Evolutionary conservation across 2,888 invertebrate genomes (phyloP).

Genomic region (Drosophila emarginata): DNA sequence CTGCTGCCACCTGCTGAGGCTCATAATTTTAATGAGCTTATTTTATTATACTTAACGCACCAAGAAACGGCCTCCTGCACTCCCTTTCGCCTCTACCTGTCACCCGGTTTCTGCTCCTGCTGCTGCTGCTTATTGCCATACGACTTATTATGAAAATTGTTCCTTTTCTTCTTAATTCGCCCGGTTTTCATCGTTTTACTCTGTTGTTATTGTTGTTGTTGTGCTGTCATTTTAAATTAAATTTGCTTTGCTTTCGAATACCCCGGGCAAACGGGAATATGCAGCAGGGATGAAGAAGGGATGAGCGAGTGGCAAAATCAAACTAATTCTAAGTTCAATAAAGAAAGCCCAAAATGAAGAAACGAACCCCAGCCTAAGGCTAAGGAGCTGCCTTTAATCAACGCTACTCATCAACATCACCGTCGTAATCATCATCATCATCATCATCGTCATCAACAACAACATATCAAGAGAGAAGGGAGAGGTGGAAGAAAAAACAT

Average conservation of each 20-base stretch:
- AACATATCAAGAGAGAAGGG: not conserved
- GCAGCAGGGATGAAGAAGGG: not conserved
- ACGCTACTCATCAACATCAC: conserved; percentile 27
- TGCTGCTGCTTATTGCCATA: conserved; percentile 2
- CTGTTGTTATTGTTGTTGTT: conserved; percentile 14
- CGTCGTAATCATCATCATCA: conserved; percentile 46
- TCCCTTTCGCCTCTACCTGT: not conserved
- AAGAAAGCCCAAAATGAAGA: conserved; percentile 47
- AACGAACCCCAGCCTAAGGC: conserved; percentile 17
- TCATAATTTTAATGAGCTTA: conserved; percentile 74
- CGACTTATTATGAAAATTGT: conserved; percentile 59
- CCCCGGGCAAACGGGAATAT: not conserved
- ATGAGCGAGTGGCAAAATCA: conserved; percentile 51
- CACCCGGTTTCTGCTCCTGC: not conserved
- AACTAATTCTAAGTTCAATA: conserved; percentile 77
- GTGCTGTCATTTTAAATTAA: conserved; percentile 51
- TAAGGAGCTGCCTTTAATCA: conserved; percentile 53
- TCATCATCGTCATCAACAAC: conserved; percentile 22
- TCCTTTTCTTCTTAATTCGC: conserved; percentile 31
- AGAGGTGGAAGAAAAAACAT: not conserved
- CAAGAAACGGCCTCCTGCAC: conserved; percentile 17
- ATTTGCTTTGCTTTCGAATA: conserved; percentile 33
- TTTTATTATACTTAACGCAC: conserved; percentile 66
- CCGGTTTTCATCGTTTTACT: conserved; percentile 31
- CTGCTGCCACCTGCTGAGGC: conserved; percentile 35